A percentile compares a stretch with the other conserved stretches of the same genome.
Evolutionary conservation across 2,888 invertebrate species (phyloP).

Genomic region (Mimas tiliae): DNA sequence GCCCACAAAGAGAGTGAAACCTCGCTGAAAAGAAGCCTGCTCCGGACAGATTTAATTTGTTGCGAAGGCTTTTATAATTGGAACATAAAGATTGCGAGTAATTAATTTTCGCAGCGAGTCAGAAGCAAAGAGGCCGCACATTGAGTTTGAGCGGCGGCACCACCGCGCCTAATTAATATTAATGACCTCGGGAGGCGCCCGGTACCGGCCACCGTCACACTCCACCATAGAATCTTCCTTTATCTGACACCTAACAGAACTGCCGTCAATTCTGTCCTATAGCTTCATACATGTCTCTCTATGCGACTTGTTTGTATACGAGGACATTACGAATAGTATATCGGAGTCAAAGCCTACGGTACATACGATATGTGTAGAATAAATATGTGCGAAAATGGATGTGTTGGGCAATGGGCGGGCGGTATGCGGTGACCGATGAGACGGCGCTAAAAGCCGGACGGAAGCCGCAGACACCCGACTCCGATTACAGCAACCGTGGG

Average conservation of each 20-base stretch:
- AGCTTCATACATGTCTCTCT: constrained; percentile 40
- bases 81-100: constrained; percentile 85
- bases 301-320: background rate
- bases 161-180: constrained; percentile 83
- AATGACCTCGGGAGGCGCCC: constrained; percentile 76
- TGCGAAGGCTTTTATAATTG: constrained; percentile 85
- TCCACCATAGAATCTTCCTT: constrained; percentile 55
- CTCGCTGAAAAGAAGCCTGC: constrained; percentile 84
- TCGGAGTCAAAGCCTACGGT: constrained; percentile 30
- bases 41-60: constrained; percentile 85
- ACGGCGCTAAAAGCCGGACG: constrained; percentile 84
- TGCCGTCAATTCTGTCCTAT: constrained; percentile 48
- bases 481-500: constrained; percentile 80
- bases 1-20: constrained; percentile 83
- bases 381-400: constrained; percentile 54
- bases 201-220: constrained; percentile 50
- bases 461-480: constrained; percentile 80
- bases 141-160: constrained; percentile 68
- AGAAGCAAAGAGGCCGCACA: constrained; percentile 81
- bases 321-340: background rate
- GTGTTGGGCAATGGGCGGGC: constrained; percentile 43
- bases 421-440: constrained; percentile 72
- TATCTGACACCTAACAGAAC: constrained; percentile 62
- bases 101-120: constrained; percentile 85
- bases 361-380: constrained; percentile 44